phyloP scores from a whole-genome alignment of 2,113 vertebrate species.

The Sphaerodactylus townsendi region DNA sequence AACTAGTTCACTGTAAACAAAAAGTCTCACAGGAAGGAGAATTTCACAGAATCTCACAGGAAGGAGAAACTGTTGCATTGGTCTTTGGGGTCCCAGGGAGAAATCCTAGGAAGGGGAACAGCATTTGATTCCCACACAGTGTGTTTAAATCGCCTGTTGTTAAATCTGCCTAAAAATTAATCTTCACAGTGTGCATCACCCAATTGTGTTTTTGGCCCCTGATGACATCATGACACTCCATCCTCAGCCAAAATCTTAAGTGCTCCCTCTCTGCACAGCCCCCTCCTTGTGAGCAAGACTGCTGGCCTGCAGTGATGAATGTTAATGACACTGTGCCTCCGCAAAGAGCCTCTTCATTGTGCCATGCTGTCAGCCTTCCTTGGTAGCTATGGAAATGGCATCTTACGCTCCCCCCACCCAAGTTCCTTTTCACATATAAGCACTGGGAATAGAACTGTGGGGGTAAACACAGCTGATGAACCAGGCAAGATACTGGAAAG shows the following conservation, averaged over 20 bases:
- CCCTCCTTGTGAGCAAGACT: not conserved
- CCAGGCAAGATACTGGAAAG: not conserved
- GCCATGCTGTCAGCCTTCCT: not conserved
- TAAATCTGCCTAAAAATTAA: not conserved
- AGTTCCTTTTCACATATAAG: not conserved
- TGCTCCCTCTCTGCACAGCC: not conserved
- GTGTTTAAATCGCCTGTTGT: not conserved
- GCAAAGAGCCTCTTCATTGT: not conserved
- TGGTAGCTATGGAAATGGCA: constrained; percentile 14
- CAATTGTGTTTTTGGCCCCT: not conserved
- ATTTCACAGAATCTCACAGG: too few relatives aligned
- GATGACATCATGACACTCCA: not conserved
- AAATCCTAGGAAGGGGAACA: not conserved
- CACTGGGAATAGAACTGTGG: not conserved
- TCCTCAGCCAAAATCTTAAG: not conserved
- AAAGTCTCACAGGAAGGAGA: not conserved
- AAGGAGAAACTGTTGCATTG: not conserved
- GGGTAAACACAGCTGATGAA: constrained; percentile 5
- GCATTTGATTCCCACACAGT: not conserved
- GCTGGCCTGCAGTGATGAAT: not conserved
- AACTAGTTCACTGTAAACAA: not conserved
- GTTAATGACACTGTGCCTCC: not conserved
- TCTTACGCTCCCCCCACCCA: not conserved
- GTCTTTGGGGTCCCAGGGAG: not conserved
- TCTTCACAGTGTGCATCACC: not conserved